A percentile compares a stretch with the other conserved stretches of the same genome.
phyloP scores from a whole-genome alignment of 2,888 invertebrate species.

The Caenorhabditis doughertyi region DNA sequence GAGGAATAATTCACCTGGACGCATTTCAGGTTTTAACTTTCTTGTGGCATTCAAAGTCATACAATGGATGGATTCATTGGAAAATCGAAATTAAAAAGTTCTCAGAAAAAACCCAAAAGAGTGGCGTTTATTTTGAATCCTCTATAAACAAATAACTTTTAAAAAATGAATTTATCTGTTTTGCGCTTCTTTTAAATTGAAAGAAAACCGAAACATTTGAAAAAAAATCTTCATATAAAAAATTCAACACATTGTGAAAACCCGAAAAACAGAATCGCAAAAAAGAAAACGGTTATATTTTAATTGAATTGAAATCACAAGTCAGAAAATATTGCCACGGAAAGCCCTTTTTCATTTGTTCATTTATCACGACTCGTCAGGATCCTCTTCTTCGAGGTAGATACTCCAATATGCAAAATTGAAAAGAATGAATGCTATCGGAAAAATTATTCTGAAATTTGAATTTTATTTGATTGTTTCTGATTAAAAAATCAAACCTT shows the following conservation, averaged over 20 bases:
- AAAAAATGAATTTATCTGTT: too few species aligned
- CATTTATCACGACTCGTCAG: slow-evolving; percentile 44
- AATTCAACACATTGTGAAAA: background rate
- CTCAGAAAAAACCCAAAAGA: too few species aligned
- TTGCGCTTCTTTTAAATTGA: too few species aligned
- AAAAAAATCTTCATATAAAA: slow-evolving; percentile 10
- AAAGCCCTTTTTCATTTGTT: slow-evolving; percentile 41
- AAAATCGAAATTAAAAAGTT: too few species aligned
- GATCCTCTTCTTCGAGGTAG: slow-evolving; percentile 77
- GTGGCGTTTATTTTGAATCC: too few species aligned
- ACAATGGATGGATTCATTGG: too few species aligned
- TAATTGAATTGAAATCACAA: slow-evolving; percentile 15
- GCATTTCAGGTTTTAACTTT: too few species aligned
- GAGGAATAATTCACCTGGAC: background rate
- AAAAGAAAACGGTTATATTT: background rate
- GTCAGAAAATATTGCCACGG: slow-evolving; percentile 29
- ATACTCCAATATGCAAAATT: slow-evolving; percentile 82
- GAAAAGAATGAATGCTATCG: slow-evolving; percentile 81
- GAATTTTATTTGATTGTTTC: background rate
- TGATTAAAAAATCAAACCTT: slow-evolving; percentile 63
- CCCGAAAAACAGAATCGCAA: slow-evolving; percentile 7
- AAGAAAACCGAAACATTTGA: too few species aligned
- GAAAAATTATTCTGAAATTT: slow-evolving; percentile 80
- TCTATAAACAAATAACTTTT: too few species aligned
- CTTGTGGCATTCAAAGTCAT: too few species aligned